Base-by-base conservation (phyloP, 2,797 vertebrate genomes). In the Danio jaintianensis region DNA sequence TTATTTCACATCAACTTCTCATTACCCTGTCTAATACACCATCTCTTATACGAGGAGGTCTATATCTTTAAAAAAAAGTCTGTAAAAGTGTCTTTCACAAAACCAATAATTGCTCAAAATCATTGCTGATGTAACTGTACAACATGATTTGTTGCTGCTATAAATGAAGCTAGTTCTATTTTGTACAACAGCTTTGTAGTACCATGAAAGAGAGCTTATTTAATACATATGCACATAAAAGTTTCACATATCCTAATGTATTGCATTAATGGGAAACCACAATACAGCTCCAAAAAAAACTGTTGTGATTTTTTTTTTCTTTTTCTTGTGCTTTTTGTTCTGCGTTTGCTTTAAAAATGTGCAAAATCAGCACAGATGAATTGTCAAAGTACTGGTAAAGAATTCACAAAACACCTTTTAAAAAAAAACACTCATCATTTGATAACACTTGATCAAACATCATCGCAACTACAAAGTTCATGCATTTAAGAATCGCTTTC, bases 401-500 rank as follows among this genome's bases (percentile, higher is more conserved):
- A 79, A 58, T 22, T 61, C 20, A 76, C 45, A 72, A 74, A 61
- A 82, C 61, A 53, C 6, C 6, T 47, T 42, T n/a, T 47, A 47
- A 7, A 15, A 40, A 75, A 72, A 75, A 29, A 62, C 10, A 2
- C 45, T 22, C 43, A 70, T 15, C 36, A 43, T 15, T 71, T 55
- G 42, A 61, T 61, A 76, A 53, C 16, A 74, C 48, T 38, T 76
- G 40, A 68, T 56, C 62, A 75, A 58, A 72, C 52, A 53, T 45
- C 56, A 67, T 72, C 66, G 22, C 36, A 77, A 82, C 50, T 64
- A 81, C 36, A 68, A 71, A 40, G 66, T 79, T 59, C 83, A 84
- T 86, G 78, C 85, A 83, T 36, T 40, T 59, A 36, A 75, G 43
- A 59, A 71, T 62, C 76, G 40, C 43, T 47, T 69, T 71, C 56